Evolutionary conservation across 2,113 vertebrate genomes (phyloP), one percentile per base, ranked within the genome.

Genomic region (Ammodytes marinus): DNA sequence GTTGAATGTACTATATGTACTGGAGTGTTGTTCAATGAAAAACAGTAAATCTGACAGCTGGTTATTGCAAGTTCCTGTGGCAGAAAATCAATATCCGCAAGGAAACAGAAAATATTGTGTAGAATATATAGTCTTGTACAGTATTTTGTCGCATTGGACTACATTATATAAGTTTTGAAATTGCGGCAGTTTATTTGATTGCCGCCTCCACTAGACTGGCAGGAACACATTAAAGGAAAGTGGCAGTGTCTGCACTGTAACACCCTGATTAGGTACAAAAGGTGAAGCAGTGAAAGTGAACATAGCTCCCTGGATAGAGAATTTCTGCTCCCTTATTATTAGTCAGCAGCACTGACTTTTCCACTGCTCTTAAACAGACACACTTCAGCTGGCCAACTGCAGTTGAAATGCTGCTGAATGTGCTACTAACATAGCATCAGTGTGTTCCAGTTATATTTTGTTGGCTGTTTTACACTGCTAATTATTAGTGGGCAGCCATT

Each of bases 31-130:
- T 64, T 84, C 35, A 37, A 68, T 87, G 74, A 86, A 87, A 85
- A 82, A 79, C 84, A 82, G 80, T 78, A 79, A 83, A 87, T 86
- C 76, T 86, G 80, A 74, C 76, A 63, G 50, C 65, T 76, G 64
- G 60, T 86, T 86, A 85, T 80, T 83, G 77, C 77, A 66, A 61
- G 80, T 73, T 84, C 55, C 54, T 65, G 74, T 40, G 67, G 54
- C 8, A 4, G 61, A 79, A 89, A 87, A 90, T 86, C 74, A 84
- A 90, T 86, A 82, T 77, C 69, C 12, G 12, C 76, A 69, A 45
- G 37, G 86, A 67, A 69, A 65, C 50, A 88, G 71, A 82, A 63
- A 76, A 72, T 88, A 79, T 17, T 54, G 27, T 53, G 57, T 60
- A 55, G 45, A 69, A 83, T 71, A 77, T 6, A 77, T 59, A 66